Percentiles rank a stretch among this genome's conserved stretches.
Evolutionary conservation across 2,113 vertebrate genomes (phyloP).

Genomic region (Isichthys henryi): DNA sequence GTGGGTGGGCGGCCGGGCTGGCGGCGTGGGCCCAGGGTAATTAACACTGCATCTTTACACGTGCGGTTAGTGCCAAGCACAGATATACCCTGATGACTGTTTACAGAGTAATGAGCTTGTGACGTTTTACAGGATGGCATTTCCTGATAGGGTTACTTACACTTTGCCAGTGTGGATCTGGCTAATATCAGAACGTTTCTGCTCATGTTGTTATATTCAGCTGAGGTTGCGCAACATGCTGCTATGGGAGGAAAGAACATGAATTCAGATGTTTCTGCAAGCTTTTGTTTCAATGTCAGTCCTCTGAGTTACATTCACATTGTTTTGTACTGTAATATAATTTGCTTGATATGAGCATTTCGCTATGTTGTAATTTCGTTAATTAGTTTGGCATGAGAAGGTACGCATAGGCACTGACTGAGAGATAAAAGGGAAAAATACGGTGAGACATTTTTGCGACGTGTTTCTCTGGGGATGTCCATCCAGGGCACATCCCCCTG

Average conservation of each 20-base stretch:
- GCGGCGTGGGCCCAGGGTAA: background rate
- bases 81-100: slow-evolving; percentile 3
- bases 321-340: background rate
- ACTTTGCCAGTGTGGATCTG: background rate
- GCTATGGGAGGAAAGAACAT: background rate
- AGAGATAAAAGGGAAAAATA: background rate
- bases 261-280: background rate
- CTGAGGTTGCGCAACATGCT: background rate
- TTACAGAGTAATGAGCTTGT: background rate
- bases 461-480: background rate
- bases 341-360: background rate
- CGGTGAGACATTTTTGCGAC: background rate
- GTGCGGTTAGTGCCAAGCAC: background rate
- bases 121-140: background rate
- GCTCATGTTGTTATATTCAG: background rate
- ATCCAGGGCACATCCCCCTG: background rate
- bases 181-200: background rate
- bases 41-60: background rate
- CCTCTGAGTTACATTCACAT: background rate
- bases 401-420: background rate
- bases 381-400: background rate
- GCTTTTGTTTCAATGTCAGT: background rate
- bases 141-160: background rate
- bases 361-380: background rate
- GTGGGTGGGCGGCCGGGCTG: background rate